phyloP scores from a whole-genome alignment of 1,140 invertebrate genomes.

The Pararge aegeria region DNA sequence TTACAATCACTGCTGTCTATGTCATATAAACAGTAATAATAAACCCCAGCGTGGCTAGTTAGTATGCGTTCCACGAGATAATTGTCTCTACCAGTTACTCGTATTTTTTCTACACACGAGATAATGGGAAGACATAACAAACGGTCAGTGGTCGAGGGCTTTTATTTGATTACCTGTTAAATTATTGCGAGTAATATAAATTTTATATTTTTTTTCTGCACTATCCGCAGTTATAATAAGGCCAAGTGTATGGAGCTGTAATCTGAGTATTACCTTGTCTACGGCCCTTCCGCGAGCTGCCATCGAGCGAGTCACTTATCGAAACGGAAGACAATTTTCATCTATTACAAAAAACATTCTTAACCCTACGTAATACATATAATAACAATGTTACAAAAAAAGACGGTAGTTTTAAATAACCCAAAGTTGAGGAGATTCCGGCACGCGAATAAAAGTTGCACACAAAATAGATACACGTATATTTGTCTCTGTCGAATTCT shows the following conservation, averaged over 20 bases:
- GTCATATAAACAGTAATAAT: too few species aligned
- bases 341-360: constrained; percentile 20
- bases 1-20: too few species aligned
- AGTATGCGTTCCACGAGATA: too few species aligned
- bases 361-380: constrained; percentile 34
- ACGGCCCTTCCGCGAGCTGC: constrained; percentile 34
- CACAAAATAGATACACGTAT: constrained; percentile 59
- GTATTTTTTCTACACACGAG: too few species aligned
- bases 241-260: not conserved
- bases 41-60: too few species aligned
- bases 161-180: too few species aligned
- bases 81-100: too few species aligned
- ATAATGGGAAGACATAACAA: too few species aligned
- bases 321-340: constrained; percentile 55
- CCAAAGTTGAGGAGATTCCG: constrained; percentile 37
- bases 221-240: not conserved
- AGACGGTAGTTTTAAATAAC: constrained; percentile 31
- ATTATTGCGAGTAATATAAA: too few species aligned
- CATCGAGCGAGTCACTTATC: constrained; percentile 41
- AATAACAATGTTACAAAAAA: constrained; percentile 42
- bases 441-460: constrained; percentile 35
- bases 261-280: constrained; percentile 10
- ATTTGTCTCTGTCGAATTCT: too few species aligned
- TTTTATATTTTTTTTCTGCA: too few species aligned
- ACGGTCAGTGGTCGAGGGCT: too few species aligned